Evolutionary conservation across 2,113 vertebrate genomes (phyloP), one percentile per base, ranked within the genome.

Genomic region (Macrotis lagotis): DNA sequence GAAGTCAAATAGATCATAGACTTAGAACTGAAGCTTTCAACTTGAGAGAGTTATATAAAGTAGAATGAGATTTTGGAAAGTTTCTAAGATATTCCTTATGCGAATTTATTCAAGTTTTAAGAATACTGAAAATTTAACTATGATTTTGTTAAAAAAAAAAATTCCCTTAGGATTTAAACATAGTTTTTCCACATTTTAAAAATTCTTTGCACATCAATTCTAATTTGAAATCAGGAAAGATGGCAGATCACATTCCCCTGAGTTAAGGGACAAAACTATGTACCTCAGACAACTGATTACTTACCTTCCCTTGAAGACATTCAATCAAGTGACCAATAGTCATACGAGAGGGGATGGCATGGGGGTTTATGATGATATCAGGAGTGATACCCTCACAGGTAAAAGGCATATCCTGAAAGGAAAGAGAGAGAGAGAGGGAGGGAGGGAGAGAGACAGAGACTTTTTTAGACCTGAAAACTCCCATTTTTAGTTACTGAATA

Each of bases 301-400:
- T 97, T 98, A 99, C 99, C 99, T 99, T 99, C n/a, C 99, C 99
- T 98, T 99, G 99, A 96, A 99, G 99, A 98, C 99, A 99, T 98
- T 99, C 99, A 94, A 99, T 99, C 98, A 99, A 99, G 98, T 99
- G 99, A 97, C 99, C 99, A 92, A 99, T 99, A 48, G 99, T 99
- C 99, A 99, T 99, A 26, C 99, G 99, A 96, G 99, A 99, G 14
- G 99, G 99, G 98, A 99, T 99, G 98, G 99, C 99, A 52, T 99
- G 99, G 16, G 99, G 99, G 94, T 99, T 99, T 97, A 99, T 99
- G 98, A 99, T 99, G 97, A 99, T 99, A 97, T 99, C 99, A 2
- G 99, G 99, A 2, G 99, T 99, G 97, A 99, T 99, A 48, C 99
- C 99, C 97, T 99, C 99, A 93, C 99, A 99, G 0, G 99, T 99